Percentiles rank a stretch among this genome's conserved stretches.
These are phyloP conservation scores for Petrophora chlorosata DNA, from an alignment of 2,888 invertebrate genomes.

Conservation along the genomic window DNA sequence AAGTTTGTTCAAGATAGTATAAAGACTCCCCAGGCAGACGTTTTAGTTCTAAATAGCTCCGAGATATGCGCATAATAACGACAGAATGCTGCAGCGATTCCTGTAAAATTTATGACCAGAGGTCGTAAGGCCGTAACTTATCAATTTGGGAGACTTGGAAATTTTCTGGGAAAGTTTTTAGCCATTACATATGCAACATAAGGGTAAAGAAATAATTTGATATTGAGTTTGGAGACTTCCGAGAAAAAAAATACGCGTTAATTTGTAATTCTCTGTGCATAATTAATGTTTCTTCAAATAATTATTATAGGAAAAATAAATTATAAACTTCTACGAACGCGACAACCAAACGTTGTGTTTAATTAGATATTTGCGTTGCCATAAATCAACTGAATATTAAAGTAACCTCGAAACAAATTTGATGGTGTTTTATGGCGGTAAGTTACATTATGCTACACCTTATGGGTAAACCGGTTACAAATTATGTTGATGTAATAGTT, in stretches of 20 bases:
- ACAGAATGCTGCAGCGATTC: not conserved
- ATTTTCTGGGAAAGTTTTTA: not conserved
- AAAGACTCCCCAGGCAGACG: constrained; percentile 25
- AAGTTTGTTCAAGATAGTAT: constrained; percentile 27
- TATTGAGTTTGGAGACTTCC: too few species aligned
- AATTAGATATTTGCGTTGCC: too few species aligned
- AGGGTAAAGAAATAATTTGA: too few species aligned
- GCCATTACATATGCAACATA: too few species aligned
- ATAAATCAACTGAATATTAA: not conserved
- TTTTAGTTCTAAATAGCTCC: constrained; percentile 22
- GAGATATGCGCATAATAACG: constrained; percentile 17
- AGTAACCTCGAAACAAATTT: constrained; percentile 27
- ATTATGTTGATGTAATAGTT: too few species aligned
- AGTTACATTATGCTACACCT: constrained; percentile 29
- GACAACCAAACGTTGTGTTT: too few species aligned
- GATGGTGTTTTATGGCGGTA: constrained; percentile 27
- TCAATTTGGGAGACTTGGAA: not conserved
- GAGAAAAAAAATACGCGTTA: too few species aligned
- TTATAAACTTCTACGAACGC: too few species aligned
- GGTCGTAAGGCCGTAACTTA: constrained; percentile 6
- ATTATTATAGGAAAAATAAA: too few species aligned
- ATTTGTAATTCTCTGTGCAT: too few species aligned
- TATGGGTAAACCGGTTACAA: too few species aligned
- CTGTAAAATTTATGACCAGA: constrained; percentile 13
- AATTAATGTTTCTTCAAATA: too few species aligned